These are phyloP conservation scores for Megatriorchis doriae DNA, from an alignment of 2,113 vertebrate genomes.

Conservation along the genomic window DNA sequence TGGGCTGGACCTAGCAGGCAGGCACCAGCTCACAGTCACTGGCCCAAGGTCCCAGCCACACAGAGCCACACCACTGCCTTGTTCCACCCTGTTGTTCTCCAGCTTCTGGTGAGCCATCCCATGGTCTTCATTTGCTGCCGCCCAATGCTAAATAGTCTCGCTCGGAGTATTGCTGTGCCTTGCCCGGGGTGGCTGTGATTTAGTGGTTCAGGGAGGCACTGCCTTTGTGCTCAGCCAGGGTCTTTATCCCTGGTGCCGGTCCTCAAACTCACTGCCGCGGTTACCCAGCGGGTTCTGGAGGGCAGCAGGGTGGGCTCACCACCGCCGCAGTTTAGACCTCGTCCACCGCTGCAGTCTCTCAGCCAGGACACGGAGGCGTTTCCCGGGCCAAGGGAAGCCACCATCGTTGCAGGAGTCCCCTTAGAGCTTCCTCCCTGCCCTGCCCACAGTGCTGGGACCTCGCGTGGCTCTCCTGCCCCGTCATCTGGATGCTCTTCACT, in stretches of 20 bases:
- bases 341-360: not conserved
- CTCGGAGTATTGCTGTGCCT: not conserved
- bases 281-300: not conserved
- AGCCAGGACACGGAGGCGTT: accelerated
- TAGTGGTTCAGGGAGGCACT: not conserved
- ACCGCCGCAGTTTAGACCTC: not conserved
- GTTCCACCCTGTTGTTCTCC: not conserved
- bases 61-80: not conserved
- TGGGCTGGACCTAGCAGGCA: not conserved
- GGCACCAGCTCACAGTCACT: not conserved
- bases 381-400: not conserved
- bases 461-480: accelerated
- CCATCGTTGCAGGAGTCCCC: not conserved
- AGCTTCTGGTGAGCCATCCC: not conserved
- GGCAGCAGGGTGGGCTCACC: not conserved
- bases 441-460: not conserved
- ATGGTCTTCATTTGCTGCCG: not conserved
- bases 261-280: accelerated
- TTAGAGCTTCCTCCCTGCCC: not conserved
- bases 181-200: not conserved
- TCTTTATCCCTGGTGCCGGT: accelerated
- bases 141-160: not conserved
- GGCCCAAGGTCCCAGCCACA: not conserved
- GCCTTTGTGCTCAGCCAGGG: not conserved
- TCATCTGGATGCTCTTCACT: not conserved